Evolutionary conservation across 1,140 invertebrate genomes (phyloP).

Genomic region (Capitella teleta): DNA sequence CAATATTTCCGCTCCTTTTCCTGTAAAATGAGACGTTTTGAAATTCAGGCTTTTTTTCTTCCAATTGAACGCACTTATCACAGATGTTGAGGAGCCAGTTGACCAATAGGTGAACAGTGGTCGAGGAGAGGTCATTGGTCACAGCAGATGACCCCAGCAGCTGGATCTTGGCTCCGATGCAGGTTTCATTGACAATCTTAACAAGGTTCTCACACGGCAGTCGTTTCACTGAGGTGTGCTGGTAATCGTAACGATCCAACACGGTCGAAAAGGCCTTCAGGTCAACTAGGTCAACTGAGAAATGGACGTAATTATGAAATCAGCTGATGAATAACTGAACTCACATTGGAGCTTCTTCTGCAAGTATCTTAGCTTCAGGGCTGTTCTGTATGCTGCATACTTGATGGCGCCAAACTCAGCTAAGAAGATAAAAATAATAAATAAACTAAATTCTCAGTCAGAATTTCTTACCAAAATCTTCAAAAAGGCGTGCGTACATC

Average conservation of each 20-base stretch:
- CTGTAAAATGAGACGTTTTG: no score
- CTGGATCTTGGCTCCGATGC: background rate
- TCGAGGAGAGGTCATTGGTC: constrained; percentile 45
- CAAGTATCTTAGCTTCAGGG: constrained; percentile 27
- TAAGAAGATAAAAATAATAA: constrained; percentile 13
- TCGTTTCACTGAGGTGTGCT: no score
- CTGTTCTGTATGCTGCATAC: constrained; percentile 37
- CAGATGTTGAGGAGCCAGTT: constrained; percentile 54
- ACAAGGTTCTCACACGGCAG: constrained; percentile 50
- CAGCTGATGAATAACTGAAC: constrained; percentile 12
- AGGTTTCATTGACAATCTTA: constrained; percentile 51
- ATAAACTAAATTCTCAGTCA: constrained; percentile 1
- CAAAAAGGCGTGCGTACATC: constrained; percentile 23
- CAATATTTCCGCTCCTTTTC: no score
- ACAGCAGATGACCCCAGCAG: constrained; percentile 36
- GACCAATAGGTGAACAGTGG: constrained; percentile 44
- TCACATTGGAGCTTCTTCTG: constrained; percentile 50
- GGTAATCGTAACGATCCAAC: constrained; percentile 52
- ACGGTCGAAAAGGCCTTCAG: constrained; percentile 46
- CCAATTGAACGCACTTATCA: constrained; percentile 41
- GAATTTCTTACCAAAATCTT: constrained; percentile 23
- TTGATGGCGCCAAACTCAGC: constrained; percentile 22
- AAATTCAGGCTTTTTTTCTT: no score
- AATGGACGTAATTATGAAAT: constrained; percentile 22
- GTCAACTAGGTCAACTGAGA: constrained; percentile 50